Evolutionary conservation across 2,113 vertebrate species (phyloP).

Genomic region (Synodontis membranacea): DNA sequence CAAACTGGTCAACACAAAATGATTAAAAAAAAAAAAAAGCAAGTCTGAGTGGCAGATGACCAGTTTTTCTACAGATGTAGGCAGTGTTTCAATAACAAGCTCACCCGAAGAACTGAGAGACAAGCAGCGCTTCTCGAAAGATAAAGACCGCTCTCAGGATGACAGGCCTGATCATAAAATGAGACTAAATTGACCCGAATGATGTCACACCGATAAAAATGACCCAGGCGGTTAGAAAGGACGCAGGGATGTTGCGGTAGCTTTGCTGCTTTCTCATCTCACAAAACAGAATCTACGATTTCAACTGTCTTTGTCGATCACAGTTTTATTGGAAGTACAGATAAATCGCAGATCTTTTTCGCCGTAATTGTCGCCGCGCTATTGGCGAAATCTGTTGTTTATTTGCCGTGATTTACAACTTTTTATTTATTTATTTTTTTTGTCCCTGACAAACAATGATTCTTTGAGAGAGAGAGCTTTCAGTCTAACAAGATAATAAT

Average conservation of each 20-base stretch:
- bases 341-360: background rate
- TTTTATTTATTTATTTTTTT: background rate
- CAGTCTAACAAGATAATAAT: constrained; percentile 6
- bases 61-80: background rate
- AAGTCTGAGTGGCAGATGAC: background rate
- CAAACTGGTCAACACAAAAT: background rate
- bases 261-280: background rate
- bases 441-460: background rate
- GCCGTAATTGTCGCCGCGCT: background rate
- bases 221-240: background rate
- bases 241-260: background rate
- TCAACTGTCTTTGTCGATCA: constrained; percentile 20
- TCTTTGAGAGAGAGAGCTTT: background rate
- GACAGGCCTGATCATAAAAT: background rate
- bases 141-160: background rate
- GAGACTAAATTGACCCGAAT: background rate
- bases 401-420: background rate
- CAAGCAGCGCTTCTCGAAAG: background rate
- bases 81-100: background rate
- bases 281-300: background rate
- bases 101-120: background rate
- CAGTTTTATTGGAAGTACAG: background rate
- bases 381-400: constrained; percentile 6
- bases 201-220: background rate
- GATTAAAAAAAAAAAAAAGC: background rate